Percentiles rank a stretch among this genome's conserved stretches.
Conservation (phyloP, 2,797 vertebrate species). For the Acrossocheilus wenchowensis region DNA sequence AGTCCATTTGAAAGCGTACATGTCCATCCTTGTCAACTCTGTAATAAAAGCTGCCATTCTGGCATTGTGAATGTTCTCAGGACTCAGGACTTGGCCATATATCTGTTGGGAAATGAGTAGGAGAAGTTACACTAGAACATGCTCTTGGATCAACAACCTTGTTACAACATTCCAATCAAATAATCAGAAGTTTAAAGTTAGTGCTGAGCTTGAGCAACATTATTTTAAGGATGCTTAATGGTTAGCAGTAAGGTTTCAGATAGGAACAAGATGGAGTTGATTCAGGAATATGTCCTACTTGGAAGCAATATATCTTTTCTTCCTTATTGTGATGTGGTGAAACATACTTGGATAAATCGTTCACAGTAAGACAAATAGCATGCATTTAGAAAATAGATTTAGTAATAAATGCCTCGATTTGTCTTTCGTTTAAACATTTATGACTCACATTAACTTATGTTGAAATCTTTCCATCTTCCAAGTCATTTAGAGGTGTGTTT, state of each 20-base stretch:
- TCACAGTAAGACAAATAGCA: neutral
- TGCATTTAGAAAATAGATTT: neutral
- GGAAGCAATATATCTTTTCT: neutral
- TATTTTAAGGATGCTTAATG: neutral
- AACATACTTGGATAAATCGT: neutral
- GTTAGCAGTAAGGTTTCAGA: neutral
- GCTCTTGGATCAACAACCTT: neutral
- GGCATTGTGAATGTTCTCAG: neutral
- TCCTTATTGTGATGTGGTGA: neutral
- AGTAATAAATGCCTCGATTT: neutral
- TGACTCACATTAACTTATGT: neutral
- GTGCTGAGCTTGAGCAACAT: neutral
- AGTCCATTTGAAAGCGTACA: neutral
- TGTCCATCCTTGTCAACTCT: neutral
- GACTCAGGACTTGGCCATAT: neutral
- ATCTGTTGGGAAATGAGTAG: neutral
- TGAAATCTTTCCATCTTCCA: neutral
- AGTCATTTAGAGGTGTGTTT: constrained; percentile 17
- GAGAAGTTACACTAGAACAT: neutral
- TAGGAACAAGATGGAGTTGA: neutral
- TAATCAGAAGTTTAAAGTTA: neutral
- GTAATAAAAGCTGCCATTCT: constrained; percentile 6
- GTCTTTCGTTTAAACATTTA: neutral
- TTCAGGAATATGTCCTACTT: neutral
- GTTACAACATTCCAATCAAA: neutral